Evolutionary conservation across 2,113 vertebrate genomes (phyloP), one percentile per base, ranked within the genome.

Genomic region (Zeus faber): DNA sequence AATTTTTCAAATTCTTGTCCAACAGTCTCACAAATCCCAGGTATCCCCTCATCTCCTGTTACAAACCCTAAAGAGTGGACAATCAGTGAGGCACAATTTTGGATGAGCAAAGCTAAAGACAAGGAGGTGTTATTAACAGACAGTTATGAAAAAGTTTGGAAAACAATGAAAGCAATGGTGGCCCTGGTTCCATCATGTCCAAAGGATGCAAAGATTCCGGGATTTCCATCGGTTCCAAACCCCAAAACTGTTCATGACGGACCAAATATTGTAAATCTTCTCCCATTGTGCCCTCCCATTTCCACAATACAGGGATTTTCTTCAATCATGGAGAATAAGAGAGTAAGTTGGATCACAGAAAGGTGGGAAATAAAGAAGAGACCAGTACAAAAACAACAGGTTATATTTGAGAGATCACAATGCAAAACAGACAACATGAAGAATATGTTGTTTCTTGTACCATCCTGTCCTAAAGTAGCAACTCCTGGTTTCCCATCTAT

Each of bases 401-500:
- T 60, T 3, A 44, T 57, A 53, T 47, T 59, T 47, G 43, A 62
- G 22, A 46, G 3, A 44, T 26, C 49, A 13, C 22, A 43, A 17
- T 7, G 35, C 2, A 53, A 50, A 27, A 54, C 21, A 17, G 49
- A 48, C 10, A 54, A 3, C 10, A 48, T 44, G 2, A 63, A 37
- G n/a, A 54, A 50, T 40, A 79, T 72, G 60, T 22, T 70, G 56
- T 65, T 24, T 21, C 37, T 56, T 49, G 63, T 70, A 18, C 68
- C 77, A 23, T 75, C 76, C 11, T 85, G 84, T 55, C 80, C 84
- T 27, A 66, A 68, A 68, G 16, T 27, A 8, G 67, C 81, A 49
- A 31, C 31, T 22, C 60, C 64, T 33, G 86, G 83, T 52, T 84
- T 85, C 14, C 83, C 86, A 50, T 78, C 66, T 23, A 41, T 76